Base-by-base conservation (phyloP, 2,888 invertebrate species). In the Oligia latruncula region DNA sequence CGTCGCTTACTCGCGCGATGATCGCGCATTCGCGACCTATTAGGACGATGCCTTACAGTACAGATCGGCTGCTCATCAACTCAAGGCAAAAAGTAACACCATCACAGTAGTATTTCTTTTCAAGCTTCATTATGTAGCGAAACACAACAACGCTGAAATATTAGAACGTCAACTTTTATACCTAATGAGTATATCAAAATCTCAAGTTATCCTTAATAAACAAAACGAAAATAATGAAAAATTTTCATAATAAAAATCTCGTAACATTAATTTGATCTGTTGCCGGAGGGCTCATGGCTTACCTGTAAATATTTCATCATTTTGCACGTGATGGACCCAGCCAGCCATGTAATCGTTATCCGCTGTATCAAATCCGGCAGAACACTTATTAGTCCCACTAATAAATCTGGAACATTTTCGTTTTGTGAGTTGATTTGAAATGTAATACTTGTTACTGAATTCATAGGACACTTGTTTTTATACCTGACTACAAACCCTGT, bases 331-430 rank as follows among this genome's bases (percentile, higher is more conserved):
- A 98, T 94, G 89, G 99, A 98, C 17, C 99, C 99, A 9, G 98
- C 99, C 82, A 98, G 97, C 99, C 99, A 99, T 5, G 98, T 98
- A 74, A 99, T 98, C 9, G 99, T 99, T 84, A 98, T 98, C 90
- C 98, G 97, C 98, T 99, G 99, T 85, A 98, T 98, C 88, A 99
- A 98, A 94, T 99, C 99, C 35, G 99, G 99, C 80, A 98, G 97
- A 8, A 99, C 99, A 92, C 98, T 99, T 93, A 99, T 98, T 87
- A 99, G 95, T 71, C 99, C 99, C 83, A 99, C 99, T 86, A 98
- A 97, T 84, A 99, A 96, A 97, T 99, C 99, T 99, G 97, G 68
- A 90, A 92, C 76, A 87, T 11, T 0, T 2, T 52, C 15, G 13
- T 20, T 64, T 11, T 58, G 29, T 87, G 46, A 76, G 29, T 64